phyloP scores from a whole-genome alignment of 2,888 invertebrate genomes.

The Poecilus cupreus region DNA sequence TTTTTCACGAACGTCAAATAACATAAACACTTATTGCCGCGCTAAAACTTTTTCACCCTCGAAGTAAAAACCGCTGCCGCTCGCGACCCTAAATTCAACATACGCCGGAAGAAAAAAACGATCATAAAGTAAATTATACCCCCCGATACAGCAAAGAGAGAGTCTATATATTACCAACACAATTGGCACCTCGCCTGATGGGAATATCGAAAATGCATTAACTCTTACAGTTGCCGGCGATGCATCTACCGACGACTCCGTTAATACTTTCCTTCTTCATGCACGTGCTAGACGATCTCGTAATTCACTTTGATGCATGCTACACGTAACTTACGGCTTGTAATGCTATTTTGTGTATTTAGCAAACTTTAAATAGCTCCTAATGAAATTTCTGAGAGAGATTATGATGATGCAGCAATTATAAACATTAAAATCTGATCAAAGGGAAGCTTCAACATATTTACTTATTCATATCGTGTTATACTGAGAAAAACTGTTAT shows the following conservation, averaged over 20 bases:
- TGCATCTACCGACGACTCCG: neutral
- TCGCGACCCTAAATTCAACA: conserved; percentile 5
- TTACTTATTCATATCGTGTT: too few species aligned
- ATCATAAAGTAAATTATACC: conserved; percentile 53
- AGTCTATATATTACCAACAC: conserved; percentile 53
- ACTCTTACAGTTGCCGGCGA: conserved; percentile 28
- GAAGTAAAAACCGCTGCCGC: conserved; percentile 22
- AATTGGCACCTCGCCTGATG: conserved; percentile 62
- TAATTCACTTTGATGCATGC: conserved; percentile 15
- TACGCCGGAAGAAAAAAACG: conserved; percentile 43
- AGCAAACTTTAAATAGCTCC: conserved; percentile 14
- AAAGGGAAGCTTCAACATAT: neutral
- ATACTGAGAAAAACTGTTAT: neutral
- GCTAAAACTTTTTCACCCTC: conserved; percentile 15
- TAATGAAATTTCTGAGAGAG: neutral
- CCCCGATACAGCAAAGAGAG: conserved; percentile 26
- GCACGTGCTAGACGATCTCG: neutral
- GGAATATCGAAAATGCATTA: conserved; percentile 63
- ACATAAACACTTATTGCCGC: conserved; percentile 52
- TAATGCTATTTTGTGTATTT: conserved; percentile 23
- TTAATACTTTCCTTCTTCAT: conserved; percentile 31
- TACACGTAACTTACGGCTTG: neutral
- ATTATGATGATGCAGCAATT: conserved; percentile 1
- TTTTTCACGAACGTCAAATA: conserved; percentile 56
- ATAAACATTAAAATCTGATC: neutral